Base-by-base conservation (phyloP, 1,140 invertebrate genomes). In the Telenomus remus region DNA sequence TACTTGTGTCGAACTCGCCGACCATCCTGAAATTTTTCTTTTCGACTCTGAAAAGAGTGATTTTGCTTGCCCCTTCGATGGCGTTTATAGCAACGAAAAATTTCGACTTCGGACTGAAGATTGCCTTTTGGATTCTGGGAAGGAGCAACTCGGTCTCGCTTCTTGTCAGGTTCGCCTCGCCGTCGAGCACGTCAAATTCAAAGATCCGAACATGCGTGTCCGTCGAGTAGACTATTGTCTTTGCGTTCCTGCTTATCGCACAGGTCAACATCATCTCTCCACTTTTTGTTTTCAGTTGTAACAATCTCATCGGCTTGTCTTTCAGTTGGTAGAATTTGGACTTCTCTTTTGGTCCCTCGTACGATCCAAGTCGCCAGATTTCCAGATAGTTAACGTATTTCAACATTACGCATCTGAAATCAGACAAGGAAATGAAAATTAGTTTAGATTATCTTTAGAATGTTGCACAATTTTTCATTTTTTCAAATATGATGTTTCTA, bases 151-250 rank as follows among this genome's bases (percentile, higher is more conserved):
- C 81, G 0, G 48, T 79, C 10, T 83, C 81, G 0, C 81, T 85
- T 49, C 68, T 81, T 2, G 51, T 77, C n/a, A 88, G 61, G 14
- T 71, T 61, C 1, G 80, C 79, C 13, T 82, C 79, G 43, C 83
- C 82, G 44, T 88, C 82, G 27, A 89, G 88, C 43, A 90, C 83
- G 43, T 90, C 89, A 70, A 95, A 91, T 74, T 90, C 90, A 79
- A 93, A 93, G 33, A 96, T 85, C 60, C 92, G 90, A 12, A 95
- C 79, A 39, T 90, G 86, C 43, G 82, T 88, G 19, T 91, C 86
- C 0, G 94, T 95, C 0, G 94, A 93, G 82, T 95, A 95, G 9
- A 92, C 91, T 16, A 97, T 90, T 81, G 91, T 91, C 54, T 91
- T 89, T 1, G 91, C 92, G 80, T 92, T 89, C 0, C 89, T 89